Base-by-base conservation (phyloP, 2,113 vertebrate genomes). In the Nipponia nippon region DNA sequence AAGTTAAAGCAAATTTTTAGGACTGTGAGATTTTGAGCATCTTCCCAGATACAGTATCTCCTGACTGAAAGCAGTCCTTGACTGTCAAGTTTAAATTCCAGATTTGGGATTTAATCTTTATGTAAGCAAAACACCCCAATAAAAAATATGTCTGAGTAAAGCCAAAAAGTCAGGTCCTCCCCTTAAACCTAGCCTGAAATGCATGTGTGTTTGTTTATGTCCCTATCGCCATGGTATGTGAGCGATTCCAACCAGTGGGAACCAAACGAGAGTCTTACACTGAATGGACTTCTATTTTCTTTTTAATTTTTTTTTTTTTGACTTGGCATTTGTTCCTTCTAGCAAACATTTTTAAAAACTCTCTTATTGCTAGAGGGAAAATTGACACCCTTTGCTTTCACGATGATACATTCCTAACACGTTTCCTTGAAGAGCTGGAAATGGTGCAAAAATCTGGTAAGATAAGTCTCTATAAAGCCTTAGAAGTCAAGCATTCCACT, bases 391-490 rank as follows among this genome's bases (percentile, higher is more conserved):
- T 96, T 97, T 96, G 96, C 95, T 97, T 87, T 97, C 96, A 97
- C 92, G 96, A 97, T 96, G 96, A 97, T 97, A 97, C 85, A 91
- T 97, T 95, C 94, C 92, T 92, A 96, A 96, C 89, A 97, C 93
- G 91, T 98, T 96, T 92, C 91, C 94, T 97, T 97, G 92, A 95
- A 86, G 93, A 92, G 87, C 90, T 97, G 88, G 94, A 97, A 95
- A 94, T 62, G 92, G 80, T 95, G 94, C 90, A 95, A 97, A 95
- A 97, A 97, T 97, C 91, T 91, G 92, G 97, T 95, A 89, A 96
- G 97, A 97, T 95, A 97, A 97, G 96, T 96, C 96, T 96, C 94
- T 96, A 83, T 94, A 98, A 97, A 97, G 91, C 96, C 92, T 97
- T 95, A 96, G 95, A 97, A 96, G 96, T 95, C 79, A 90, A 94